Evolutionary conservation across 2,113 vertebrate species (phyloP).

Genomic region (Struthidea cinerea): DNA sequence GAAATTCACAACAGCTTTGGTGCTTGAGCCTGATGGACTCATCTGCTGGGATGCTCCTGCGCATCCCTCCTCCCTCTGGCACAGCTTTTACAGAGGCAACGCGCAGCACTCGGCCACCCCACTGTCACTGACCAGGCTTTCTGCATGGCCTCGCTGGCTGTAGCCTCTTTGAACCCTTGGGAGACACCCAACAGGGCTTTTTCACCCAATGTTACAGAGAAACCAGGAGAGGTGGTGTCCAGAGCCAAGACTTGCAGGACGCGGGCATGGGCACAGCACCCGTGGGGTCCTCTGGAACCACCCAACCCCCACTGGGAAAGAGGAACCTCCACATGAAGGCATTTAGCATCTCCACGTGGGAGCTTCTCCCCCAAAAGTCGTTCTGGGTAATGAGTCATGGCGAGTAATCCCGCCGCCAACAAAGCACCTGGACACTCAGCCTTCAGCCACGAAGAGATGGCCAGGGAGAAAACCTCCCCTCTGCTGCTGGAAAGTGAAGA

Average conservation of each 20-base stretch:
- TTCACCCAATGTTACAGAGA: neutral
- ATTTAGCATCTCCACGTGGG: accelerated
- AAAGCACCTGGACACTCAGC: neutral
- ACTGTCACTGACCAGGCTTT: neutral
- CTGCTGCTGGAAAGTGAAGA: accelerated
- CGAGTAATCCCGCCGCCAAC: accelerated
- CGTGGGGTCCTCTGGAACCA: neutral
- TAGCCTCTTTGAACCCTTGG: neutral
- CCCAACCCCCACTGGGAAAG: accelerated
- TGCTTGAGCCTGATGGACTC: neutral
- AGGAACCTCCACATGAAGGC: no score
- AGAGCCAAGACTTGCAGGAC: neutral
- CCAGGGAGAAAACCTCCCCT: neutral
- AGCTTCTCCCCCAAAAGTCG: neutral
- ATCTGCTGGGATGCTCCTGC: neutral
- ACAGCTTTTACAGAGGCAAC: neutral
- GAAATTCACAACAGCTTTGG: neutral
- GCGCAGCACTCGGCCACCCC: accelerated
- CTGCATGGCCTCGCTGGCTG: accelerated
- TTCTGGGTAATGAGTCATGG: accelerated
- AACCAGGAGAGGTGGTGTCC: neutral
- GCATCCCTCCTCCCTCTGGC: neutral
- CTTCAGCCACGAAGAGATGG: accelerated
- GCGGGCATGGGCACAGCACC: neutral
- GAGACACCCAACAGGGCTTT: neutral